Conservation (phyloP, 23 tunicate genomes). For the Phallusia fumigata region DNA sequence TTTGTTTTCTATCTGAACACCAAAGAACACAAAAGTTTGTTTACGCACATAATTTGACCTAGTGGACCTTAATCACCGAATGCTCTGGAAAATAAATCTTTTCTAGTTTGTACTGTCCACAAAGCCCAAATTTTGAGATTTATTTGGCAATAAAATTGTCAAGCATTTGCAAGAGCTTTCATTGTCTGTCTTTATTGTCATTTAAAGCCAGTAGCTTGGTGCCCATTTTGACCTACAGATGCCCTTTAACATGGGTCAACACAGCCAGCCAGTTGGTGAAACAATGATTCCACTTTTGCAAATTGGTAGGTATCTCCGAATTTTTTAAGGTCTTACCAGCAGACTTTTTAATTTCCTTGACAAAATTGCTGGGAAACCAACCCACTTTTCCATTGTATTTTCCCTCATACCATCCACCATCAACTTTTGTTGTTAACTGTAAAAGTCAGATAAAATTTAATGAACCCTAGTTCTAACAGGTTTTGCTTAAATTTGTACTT, state of each 20-base stretch:
- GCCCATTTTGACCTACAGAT: no score
- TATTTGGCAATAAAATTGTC: no score
- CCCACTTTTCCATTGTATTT: constrained; percentile 83
- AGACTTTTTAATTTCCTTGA: constrained; percentile 62
- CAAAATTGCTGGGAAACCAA: constrained; percentile 95
- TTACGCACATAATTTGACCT: no score
- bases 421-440: constrained; percentile 72
- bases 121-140: no score
- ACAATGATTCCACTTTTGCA: background rate
- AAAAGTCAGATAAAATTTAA: background rate
- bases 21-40: no score
- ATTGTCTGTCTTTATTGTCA: no score
- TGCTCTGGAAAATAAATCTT: background rate
- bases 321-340: background rate
- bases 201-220: no score
- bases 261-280: background rate
- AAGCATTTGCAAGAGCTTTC: no score
- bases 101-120: background rate
- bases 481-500: background rate
- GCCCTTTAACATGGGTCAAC: no score
- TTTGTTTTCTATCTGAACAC: no score
- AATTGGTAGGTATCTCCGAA: background rate
- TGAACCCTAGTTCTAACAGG: background rate
- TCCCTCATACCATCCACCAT: constrained; percentile 98
- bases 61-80: no score